These are phyloP conservation scores for Halictus quadricinctus DNA, from an alignment of 2,888 invertebrate genomes.

Conservation along the genomic window DNA sequence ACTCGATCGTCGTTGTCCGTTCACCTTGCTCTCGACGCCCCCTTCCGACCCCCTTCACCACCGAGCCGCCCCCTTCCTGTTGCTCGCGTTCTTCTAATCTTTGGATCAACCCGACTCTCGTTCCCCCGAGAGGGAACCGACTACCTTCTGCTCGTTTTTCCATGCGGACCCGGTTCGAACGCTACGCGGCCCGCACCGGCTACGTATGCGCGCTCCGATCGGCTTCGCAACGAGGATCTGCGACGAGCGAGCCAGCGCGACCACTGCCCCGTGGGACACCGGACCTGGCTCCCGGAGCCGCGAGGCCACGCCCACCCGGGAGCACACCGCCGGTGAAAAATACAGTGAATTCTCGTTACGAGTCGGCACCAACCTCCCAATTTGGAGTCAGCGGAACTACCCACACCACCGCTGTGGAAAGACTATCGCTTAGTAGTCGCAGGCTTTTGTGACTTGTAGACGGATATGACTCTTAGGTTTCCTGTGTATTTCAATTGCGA, in stretches of 20 bases:
- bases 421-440: no score
- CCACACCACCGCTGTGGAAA: no score
- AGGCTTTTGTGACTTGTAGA: no score
- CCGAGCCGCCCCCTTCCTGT: constrained; percentile 2
- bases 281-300: neutral
- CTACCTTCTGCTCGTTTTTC: constrained; percentile 18
- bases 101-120: constrained; percentile 25
- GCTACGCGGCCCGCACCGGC: neutral
- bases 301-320: neutral
- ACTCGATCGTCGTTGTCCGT: constrained; percentile 21
- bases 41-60: neutral
- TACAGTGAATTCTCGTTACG: neutral
- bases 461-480: no score
- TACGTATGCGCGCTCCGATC: neutral
- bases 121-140: constrained; percentile 3
- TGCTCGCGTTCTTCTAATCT: constrained; percentile 40
- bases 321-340: no score
- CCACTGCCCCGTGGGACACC: neutral
- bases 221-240: neutral
- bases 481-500: no score
- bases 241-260: neutral
- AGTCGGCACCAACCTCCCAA: no score
- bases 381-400: no score
- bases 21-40: constrained; percentile 8
- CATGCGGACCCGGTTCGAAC: neutral